Percentiles rank a stretch among this genome's conserved stretches.
Conservation (phyloP, 1,140 invertebrate species). For the Akabosia matsudoensis region DNA sequence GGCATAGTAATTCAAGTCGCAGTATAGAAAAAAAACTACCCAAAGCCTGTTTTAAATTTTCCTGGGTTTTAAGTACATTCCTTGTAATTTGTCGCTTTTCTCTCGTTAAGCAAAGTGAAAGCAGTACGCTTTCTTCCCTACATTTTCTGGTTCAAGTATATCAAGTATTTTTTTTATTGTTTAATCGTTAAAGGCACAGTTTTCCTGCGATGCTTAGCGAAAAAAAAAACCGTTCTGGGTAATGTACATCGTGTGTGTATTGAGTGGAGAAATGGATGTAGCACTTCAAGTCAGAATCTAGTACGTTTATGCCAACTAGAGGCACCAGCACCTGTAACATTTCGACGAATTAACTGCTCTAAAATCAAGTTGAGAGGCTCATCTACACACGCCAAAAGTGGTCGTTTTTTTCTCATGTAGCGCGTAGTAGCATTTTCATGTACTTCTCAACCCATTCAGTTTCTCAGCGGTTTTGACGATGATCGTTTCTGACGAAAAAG, state of each 20-base stretch:
- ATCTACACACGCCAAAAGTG: slow-evolving; percentile 6
- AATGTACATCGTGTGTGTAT: no score
- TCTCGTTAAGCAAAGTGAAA: no score
- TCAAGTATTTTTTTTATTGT: not conserved
- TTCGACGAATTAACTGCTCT: not conserved
- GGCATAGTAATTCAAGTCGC: no score
- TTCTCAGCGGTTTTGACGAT: not conserved
- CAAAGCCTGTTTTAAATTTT: no score
- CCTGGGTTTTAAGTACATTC: no score
- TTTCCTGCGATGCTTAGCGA: not conserved
- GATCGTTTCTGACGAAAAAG: not conserved
- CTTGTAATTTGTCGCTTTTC: no score
- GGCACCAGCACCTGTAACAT: slow-evolving; percentile 9
- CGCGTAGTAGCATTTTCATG: not conserved
- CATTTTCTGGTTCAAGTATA: not conserved
- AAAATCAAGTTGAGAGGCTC: slow-evolving; percentile 8
- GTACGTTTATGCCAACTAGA: no score
- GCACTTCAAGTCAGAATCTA: not conserved
- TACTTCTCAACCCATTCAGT: not conserved
- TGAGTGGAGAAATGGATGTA: not conserved
- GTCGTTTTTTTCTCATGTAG: not conserved
- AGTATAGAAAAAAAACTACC: no score
- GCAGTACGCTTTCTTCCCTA: no score
- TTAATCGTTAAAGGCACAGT: not conserved
- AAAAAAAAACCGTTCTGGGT: not conserved